Evolutionary conservation across 1,140 invertebrate genomes (phyloP).

Genomic region (Drosophila ohnishii): DNA sequence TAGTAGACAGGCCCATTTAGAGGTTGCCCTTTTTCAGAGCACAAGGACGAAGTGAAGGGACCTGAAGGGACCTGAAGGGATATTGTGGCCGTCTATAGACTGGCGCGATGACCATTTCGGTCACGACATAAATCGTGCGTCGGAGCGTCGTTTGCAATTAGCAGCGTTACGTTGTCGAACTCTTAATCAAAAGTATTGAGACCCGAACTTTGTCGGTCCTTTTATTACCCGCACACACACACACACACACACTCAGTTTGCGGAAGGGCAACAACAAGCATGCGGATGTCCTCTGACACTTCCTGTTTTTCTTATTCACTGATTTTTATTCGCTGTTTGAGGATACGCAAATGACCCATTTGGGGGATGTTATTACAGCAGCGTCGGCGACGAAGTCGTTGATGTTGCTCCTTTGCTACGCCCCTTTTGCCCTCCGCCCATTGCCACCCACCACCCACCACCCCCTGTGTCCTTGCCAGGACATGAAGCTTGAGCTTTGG

Average conservation of each 20-base stretch:
- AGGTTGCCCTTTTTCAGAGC: conserved; percentile 46
- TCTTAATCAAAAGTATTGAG: conserved; percentile 80
- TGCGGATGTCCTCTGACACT: conserved; percentile 82
- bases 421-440: conserved; percentile 12
- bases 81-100: background rate
- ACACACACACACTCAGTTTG: conserved; percentile 14
- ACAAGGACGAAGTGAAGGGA: background rate
- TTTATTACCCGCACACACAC: conserved; percentile 56
- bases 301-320: conserved; percentile 83
- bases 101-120: conserved; percentile 51
- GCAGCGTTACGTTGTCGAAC: conserved; percentile 73
- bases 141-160: conserved; percentile 77
- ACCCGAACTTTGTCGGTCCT: conserved; percentile 60
- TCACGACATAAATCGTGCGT: conserved; percentile 72
- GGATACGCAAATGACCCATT: conserved; percentile 83
- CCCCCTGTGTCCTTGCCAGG: conserved; percentile 7
- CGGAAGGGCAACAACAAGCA: conserved; percentile 62
- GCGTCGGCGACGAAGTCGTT: conserved; percentile 42
- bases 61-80: conserved; percentile 13
- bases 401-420: conserved; percentile 19
- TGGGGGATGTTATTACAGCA: conserved; percentile 83
- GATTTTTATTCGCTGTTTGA: conserved; percentile 83
- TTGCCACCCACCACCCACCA: background rate
- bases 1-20: conserved; percentile 71
- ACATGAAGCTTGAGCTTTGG: conserved; percentile 36